Base-by-base conservation (phyloP, 2,113 vertebrate species). In the Melanostigma gelatinosum region DNA sequence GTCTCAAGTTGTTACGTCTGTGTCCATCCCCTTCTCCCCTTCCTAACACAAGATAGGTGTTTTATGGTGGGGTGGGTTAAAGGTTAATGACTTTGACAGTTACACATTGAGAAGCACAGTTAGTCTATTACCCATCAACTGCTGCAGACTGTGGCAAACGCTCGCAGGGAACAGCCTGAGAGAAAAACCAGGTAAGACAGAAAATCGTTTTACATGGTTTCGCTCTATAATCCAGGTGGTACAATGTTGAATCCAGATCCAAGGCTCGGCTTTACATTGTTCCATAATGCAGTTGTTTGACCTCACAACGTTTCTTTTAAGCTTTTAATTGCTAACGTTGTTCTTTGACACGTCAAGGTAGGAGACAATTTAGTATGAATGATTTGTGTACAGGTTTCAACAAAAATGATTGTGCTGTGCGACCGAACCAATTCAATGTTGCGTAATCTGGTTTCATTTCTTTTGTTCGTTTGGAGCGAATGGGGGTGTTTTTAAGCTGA, bases 1-100 rank as follows among this genome's bases (percentile, higher is more conserved):
- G 0, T 57, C 2, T 58, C 2, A 16, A 2, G 4, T 15, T 2
- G 15, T 61, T 57, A 57, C 13, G 36, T 44, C 69, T 77, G 0
- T 3, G 22, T 34, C 15, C 34, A 5, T 34, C 34, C 34, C 34
- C 34, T 34, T 6, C 20, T 65, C 4, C 20, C 10, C 0, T 48
- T 4, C 5, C 11, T 34, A 15, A 55, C 18, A 52, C n/a, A 42
- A 24, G 62, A 67, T 54, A 76, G 36, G 67, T 70, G 52, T 71
- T 90, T 87, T 91, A 92, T 86, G 87, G 72, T 57, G 32, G 69
- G 4, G 34, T 75, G 76, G 90, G 89, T 94, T 92, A 92, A 94
- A 80, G 85, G 91, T 92, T 92, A 92, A 86, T 88, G 75, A 73
- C 64, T 65, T 78, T 50, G 29, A 48, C 67, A 81, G 85, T 87